Conservation (phyloP, 2,888 invertebrate species). For the Epicampocera succincta region DNA sequence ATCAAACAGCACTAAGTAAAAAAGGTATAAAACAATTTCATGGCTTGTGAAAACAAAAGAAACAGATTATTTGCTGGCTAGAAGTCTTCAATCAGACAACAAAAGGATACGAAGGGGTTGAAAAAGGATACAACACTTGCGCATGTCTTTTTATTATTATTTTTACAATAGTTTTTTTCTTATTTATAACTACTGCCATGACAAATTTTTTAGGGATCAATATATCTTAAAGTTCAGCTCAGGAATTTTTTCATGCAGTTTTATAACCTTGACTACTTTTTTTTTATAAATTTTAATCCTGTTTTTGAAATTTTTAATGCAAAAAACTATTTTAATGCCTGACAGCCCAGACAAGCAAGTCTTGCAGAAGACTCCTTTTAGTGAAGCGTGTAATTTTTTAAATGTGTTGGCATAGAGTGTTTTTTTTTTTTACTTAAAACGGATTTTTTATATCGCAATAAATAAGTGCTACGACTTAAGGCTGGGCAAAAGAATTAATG, state of each 20-base stretch:
- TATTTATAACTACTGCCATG: conserved; percentile 63
- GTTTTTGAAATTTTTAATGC: conserved; percentile 34
- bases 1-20: conserved; percentile 23
- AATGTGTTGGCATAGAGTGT: no score
- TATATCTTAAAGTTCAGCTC: neutral
- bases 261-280: conserved; percentile 50
- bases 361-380: no score
- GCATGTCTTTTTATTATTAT: neutral
- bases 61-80: conserved; percentile 38
- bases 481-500: no score
- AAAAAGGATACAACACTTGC: conserved; percentile 48
- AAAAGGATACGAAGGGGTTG: conserved; percentile 56
- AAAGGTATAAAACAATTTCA: conserved; percentile 44
- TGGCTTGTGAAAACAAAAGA: conserved; percentile 41
- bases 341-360: conserved; percentile 14
- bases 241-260: neutral
- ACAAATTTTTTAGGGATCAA: conserved; percentile 45
- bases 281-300: conserved; percentile 18
- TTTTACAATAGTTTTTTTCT: conserved; percentile 28
- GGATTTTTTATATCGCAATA: no score
- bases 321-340: conserved; percentile 16
- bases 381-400: no score
- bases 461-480: no score
- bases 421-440: no score
- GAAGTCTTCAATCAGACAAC: neutral